These are phyloP conservation scores for Spisula subtruncata DNA, from an alignment of 2,888 invertebrate genomes.

Conservation along the genomic window DNA sequence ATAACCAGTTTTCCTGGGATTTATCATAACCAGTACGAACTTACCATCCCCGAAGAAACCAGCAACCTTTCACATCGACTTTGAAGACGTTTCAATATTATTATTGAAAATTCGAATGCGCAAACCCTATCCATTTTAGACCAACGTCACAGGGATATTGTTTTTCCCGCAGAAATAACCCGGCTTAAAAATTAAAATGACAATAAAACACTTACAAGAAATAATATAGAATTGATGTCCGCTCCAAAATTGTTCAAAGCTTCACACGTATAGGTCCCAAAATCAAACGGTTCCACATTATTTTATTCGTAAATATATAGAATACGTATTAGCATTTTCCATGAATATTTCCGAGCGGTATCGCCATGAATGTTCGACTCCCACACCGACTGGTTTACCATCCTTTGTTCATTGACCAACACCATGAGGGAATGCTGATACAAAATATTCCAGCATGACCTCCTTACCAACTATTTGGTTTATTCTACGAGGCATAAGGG, in stretches of 20 bases:
- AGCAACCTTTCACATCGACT: too few species aligned
- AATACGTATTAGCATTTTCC: constrained; percentile 75
- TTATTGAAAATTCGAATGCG: too few species aligned
- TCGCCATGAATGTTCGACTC: constrained; percentile 68
- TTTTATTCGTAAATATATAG: constrained; percentile 76
- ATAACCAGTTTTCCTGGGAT: too few species aligned
- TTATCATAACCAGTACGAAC: too few species aligned
- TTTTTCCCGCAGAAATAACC: too few species aligned
- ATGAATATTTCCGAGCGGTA: constrained; percentile 80
- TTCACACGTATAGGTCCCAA: constrained; percentile 78
- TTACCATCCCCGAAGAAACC: too few species aligned
- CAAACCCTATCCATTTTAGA: too few species aligned
- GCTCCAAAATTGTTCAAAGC: constrained; percentile 76
- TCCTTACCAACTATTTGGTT: constrained; percentile 81
- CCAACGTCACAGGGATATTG: too few species aligned
- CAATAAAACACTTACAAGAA: constrained; percentile 67
- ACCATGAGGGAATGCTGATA: constrained; percentile 84
- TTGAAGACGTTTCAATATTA: too few species aligned
- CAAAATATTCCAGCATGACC: constrained; percentile 84
- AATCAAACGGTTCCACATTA: constrained; percentile 74
- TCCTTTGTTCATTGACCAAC: constrained; percentile 81
- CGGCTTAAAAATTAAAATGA: too few species aligned
- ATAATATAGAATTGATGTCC: constrained; percentile 68
- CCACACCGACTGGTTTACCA: constrained; percentile 47
- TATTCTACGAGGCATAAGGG: constrained; percentile 73